Base-by-base conservation (phyloP, 2,113 vertebrate species). In the Calcarius ornatus region DNA sequence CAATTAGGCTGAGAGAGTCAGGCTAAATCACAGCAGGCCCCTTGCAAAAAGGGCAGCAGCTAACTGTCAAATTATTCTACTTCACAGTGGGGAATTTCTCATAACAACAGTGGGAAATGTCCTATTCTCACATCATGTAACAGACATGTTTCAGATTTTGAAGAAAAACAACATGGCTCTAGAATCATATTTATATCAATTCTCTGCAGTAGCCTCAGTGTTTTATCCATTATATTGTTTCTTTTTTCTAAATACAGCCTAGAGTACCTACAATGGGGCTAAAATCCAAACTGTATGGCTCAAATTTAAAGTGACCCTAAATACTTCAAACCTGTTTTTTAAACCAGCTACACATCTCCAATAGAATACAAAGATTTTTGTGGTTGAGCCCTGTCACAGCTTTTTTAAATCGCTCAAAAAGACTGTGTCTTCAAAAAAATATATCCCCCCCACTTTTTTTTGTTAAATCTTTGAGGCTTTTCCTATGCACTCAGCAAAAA, bases 1-100 rank as follows among this genome's bases (percentile, higher is more conserved):
- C 91, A 92, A 93, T 95, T 95, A 95, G 66, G 43, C 78, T 54
- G 54, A 75, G 48, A 95, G 9, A 56, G 27, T 45, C 86, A 73
- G 93, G 88, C 19, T 90, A 80, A 92, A 90, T 92, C 89, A 86
- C 73, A 88, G 89, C 76, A 93, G 73, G 50, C 15, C 69, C 37
- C 40, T 72, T 70, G 90, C 83, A 73, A 94, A 95, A 90, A 86
- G 68, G 76, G 68, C 79, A 80, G 12, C 56, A 88, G n/a, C 51
- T 85, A 83, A 66, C 54, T 71, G 64, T 82, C 60, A 90, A 70
- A 48, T 70, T 88, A 33, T 72, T 85, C 56, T 78, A 15, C 50
- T 83, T 81, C 91, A 81, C 75, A 81, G 77, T 59, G 37, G 60
- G 70, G 73, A 95, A 79, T 20, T 80, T 92, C 61, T 77, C 61